A percentile compares a stretch with the other conserved stretches of the same genome.
phyloP scores from a whole-genome alignment of 2,888 invertebrate genomes.

The Thymelicus acteon region DNA sequence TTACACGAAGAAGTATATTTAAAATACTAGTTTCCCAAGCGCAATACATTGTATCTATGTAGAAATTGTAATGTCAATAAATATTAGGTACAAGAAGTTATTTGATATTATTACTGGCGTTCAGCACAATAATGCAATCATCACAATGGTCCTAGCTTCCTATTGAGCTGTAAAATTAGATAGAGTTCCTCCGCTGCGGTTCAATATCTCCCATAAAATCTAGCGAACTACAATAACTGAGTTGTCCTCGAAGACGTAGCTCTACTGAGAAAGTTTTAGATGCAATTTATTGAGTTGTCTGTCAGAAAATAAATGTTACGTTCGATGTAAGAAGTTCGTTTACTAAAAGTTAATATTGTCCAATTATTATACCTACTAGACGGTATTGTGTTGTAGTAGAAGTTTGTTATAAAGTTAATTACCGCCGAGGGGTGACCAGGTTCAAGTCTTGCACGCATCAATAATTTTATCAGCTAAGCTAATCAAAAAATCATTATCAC shows the following conservation, averaged over 20 bases:
- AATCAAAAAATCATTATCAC: too few species aligned
- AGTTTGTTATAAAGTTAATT: too few species aligned
- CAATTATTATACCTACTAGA: too few species aligned
- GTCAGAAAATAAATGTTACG: not conserved
- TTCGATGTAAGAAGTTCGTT: not conserved
- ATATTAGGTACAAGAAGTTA: not conserved
- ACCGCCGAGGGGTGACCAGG: too few species aligned
- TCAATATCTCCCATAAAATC: slow-evolving; percentile 35
- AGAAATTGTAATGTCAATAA: not conserved
- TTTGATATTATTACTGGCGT: slow-evolving; percentile 19
- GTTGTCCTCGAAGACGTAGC: slow-evolving; percentile 16
- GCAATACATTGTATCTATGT: too few species aligned
- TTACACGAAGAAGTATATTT: too few species aligned
- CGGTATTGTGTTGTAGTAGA: too few species aligned
- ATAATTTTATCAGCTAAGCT: too few species aligned
- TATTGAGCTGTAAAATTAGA: slow-evolving; percentile 47
- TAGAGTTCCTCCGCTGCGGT: slow-evolving; percentile 39
- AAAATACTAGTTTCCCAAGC: too few species aligned
- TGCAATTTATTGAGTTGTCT: slow-evolving; percentile 17
- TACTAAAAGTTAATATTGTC: too few species aligned
- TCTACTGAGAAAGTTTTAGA: slow-evolving; percentile 25
- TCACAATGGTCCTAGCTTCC: slow-evolving; percentile 40
- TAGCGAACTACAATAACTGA: slow-evolving; percentile 30
- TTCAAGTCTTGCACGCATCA: too few species aligned
- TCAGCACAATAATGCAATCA: slow-evolving; percentile 50